Base-by-base conservation (phyloP, 2,113 vertebrate genomes). In the Peromyscus polionotus region DNA sequence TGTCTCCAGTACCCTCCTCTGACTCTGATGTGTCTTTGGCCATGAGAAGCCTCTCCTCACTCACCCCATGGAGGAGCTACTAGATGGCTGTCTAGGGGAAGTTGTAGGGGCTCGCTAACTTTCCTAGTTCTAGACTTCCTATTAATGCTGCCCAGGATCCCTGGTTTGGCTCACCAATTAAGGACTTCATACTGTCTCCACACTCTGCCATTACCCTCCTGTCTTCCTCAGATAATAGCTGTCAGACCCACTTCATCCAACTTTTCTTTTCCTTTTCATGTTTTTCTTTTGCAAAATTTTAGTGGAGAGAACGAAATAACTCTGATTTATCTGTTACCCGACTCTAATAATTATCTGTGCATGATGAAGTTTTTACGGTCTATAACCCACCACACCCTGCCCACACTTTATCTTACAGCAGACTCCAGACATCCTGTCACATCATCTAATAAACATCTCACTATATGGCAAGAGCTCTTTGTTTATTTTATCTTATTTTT, bases 381-480 rank as follows among this genome's bases (percentile, higher is more conserved):
- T 95, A 31, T 14, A 57, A 24, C 28, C 39, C 5, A 84, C 39
- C 31, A 59, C 1, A 73, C 42, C 20, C 73, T 31, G 84, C 42
- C 87, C 16, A n/a, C 39, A 65, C 22, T 76, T 73, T 54, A 73
- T 81, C 19, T 75, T 91, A 90, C 92, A 95, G 39, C 24, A 95
- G 89, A 88, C 57, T 91, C 42, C 73, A 93, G 68, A 94, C 36
- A 91, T 39, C 45, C 5, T 92, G 65, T 61, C 76, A 84, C 51
- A 90, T 81, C 19, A 91, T 95, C 81, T 92, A 51, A 92, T 51
- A 89, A 97, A 68, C 88, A 93, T 88, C 93, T 96, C 31, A 96
- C 19, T 54, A 48, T 81, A 5, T 96, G 83, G 91, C 65, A 95
- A 92, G 75, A 97, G 95, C 68, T 84, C 33, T 81, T 76, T 48